Conservation (phyloP, 2,797 vertebrate species). For the Falco novaeseelandiae region DNA sequence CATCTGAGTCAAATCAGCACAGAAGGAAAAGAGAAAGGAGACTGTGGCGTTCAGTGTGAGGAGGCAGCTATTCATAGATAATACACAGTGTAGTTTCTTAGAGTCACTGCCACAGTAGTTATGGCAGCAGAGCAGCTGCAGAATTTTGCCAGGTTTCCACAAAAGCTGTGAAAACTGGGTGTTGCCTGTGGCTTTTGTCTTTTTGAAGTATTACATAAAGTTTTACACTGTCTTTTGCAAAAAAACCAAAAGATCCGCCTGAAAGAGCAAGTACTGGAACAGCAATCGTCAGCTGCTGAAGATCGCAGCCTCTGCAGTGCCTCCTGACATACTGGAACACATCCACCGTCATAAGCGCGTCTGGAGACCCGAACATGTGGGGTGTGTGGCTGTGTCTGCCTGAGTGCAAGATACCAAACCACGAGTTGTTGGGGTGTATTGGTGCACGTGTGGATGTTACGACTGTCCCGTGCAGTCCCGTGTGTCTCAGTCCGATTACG, state of each 20-base stretch:
- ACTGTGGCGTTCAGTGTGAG: background rate
- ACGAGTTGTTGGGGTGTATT: background rate
- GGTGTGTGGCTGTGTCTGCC: background rate
- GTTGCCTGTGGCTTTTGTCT: background rate
- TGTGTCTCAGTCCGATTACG: background rate
- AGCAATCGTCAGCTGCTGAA: background rate
- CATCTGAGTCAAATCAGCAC: background rate
- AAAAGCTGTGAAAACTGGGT: background rate
- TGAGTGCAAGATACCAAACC: background rate
- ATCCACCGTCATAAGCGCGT: background rate
- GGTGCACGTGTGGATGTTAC: accelerated
- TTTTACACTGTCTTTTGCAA: background rate
- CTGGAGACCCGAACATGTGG: background rate
- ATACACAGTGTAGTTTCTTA: background rate
- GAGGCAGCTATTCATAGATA: background rate
- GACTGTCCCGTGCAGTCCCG: accelerated
- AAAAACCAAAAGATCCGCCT: background rate
- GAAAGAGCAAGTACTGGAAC: background rate
- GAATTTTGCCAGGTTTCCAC: background rate
- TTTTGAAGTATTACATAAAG: background rate
- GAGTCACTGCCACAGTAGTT: background rate
- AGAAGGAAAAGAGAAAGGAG: background rate
- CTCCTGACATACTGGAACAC: accelerated
- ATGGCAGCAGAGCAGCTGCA: background rate
- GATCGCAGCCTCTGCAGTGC: accelerated